Percentiles rank a stretch among this genome's conserved stretches.
Evolutionary conservation across 2,113 vertebrate genomes (phyloP).

Genomic region (Australoheros scitulus): DNA sequence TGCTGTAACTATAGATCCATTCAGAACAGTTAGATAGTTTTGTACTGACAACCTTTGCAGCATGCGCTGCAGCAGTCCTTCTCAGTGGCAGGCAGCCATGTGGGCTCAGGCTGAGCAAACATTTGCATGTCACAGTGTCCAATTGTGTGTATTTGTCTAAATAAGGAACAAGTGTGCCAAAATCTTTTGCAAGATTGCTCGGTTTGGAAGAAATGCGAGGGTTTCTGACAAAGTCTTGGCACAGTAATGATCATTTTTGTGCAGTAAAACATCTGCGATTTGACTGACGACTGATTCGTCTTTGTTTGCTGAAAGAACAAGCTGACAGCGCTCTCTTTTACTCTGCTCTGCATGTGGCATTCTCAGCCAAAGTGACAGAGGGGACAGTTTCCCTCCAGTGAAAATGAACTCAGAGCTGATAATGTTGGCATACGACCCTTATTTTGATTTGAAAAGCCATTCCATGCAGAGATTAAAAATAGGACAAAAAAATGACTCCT

Average conservation of each 20-base stretch:
- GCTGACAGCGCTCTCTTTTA: not conserved
- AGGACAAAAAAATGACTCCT: not conserved
- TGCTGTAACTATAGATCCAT: not conserved
- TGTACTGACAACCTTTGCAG: not conserved
- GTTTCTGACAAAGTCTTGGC: not conserved
- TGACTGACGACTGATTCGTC: not conserved
- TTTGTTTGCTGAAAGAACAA: not conserved
- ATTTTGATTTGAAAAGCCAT: not conserved
- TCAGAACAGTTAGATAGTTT: not conserved
- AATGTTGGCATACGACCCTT: fast-evolving
- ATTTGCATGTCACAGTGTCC: constrained; percentile 12
- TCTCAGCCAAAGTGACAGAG: not conserved
- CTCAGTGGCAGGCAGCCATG: not conserved
- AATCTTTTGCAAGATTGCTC: not conserved
- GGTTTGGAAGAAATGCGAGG: not conserved
- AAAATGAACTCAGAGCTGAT: not conserved
- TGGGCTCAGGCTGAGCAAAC: not conserved
- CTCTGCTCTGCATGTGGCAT: no score
- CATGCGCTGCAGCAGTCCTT: not conserved
- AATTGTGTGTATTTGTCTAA: not conserved
- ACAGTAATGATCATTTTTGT: not conserved
- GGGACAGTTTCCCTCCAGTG: not conserved
- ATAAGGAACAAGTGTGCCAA: not conserved
- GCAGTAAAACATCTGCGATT: not conserved
- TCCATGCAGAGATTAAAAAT: not conserved